Conservation (phyloP, 2,888 invertebrate species). For the Metalampra italica region DNA sequence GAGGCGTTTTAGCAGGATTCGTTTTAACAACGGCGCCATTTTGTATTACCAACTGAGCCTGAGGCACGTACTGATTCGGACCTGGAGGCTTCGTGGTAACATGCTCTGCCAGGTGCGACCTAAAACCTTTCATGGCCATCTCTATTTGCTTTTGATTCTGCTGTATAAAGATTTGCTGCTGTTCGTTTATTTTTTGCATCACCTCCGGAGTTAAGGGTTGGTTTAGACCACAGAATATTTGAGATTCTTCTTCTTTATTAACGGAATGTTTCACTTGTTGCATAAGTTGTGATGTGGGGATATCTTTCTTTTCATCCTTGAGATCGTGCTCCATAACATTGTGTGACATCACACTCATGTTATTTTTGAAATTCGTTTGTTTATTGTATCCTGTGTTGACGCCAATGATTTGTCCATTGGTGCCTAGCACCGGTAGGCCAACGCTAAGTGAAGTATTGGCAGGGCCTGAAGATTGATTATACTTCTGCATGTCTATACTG, state of each 20-base stretch:
- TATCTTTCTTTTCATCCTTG: constrained; percentile 56
- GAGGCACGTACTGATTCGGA: constrained; percentile 54
- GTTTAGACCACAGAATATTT: constrained; percentile 67
- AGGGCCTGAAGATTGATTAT: constrained; percentile 28
- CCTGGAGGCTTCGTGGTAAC: constrained; percentile 44
- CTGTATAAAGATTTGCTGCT: constrained; percentile 77
- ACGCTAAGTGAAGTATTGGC: constrained; percentile 39
- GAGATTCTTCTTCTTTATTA: constrained; percentile 65
- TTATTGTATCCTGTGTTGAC: constrained; percentile 69
- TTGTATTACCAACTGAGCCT: constrained; percentile 66
- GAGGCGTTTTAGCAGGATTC: constrained; percentile 76
- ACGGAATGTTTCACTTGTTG: constrained; percentile 31
- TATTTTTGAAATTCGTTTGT: constrained; percentile 45
- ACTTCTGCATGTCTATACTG: constrained; percentile 48
- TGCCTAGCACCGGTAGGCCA: constrained; percentile 70
- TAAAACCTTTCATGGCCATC: constrained; percentile 73
- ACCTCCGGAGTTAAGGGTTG: constrained; percentile 72
- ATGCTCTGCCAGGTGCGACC: constrained; percentile 55
- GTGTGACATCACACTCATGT: constrained; percentile 31
- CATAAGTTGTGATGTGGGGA: constrained; percentile 29
- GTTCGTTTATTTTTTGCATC: constrained; percentile 77
- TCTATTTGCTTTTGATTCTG: constrained; percentile 76
- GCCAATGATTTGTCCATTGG: constrained; percentile 80
- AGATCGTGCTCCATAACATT: constrained; percentile 37
- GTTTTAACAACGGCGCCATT: constrained; percentile 72